Evolutionary conservation across 2,888 invertebrate genomes (phyloP).

Genomic region (Cyclophora punctaria): DNA sequence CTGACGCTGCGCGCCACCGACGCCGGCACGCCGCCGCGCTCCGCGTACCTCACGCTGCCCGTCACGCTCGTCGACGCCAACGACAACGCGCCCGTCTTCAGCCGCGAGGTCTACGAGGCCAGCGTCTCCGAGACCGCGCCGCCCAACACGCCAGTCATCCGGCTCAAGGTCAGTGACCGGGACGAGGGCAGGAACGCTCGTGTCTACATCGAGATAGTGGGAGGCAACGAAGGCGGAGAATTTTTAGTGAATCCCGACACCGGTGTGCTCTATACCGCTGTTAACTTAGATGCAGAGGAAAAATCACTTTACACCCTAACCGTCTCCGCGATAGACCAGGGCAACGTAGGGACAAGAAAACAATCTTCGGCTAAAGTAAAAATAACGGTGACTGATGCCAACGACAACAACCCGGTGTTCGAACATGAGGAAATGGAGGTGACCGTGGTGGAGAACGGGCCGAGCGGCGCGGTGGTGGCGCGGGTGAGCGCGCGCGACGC

Average conservation of each 20-base stretch:
- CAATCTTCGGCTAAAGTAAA: constrained; percentile 94
- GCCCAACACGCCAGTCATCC: constrained; percentile 89
- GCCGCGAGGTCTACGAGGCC: constrained; percentile 89
- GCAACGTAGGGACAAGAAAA: constrained; percentile 86
- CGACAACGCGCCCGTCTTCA: constrained; percentile 91
- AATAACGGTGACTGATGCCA: constrained; percentile 90
- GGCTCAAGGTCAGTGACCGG: constrained; percentile 89
- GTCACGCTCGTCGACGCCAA: constrained; percentile 87
- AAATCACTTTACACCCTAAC: constrained; percentile 90
- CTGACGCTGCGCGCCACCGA: constrained; percentile 90
- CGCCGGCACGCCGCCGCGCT: constrained; percentile 84
- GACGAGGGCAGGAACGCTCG: constrained; percentile 89
- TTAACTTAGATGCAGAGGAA: constrained; percentile 87
- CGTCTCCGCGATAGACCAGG: constrained; percentile 92
- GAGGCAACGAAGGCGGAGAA: constrained; percentile 92
- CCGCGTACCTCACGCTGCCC: constrained; percentile 86
- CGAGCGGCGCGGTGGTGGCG: constrained; percentile 88
- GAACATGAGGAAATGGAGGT: constrained; percentile 81
- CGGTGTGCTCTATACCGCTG: constrained; percentile 91
- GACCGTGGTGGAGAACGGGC: constrained; percentile 89
- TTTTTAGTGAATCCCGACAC: constrained; percentile 91
- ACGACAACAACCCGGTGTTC: constrained; percentile 95
- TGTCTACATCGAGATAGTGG: constrained; percentile 90
- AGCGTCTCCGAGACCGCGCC: constrained; percentile 92
- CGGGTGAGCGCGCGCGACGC: constrained; percentile 90